Conservation (phyloP, 2,888 invertebrate genomes). For the Sminthurides aquaticus region DNA sequence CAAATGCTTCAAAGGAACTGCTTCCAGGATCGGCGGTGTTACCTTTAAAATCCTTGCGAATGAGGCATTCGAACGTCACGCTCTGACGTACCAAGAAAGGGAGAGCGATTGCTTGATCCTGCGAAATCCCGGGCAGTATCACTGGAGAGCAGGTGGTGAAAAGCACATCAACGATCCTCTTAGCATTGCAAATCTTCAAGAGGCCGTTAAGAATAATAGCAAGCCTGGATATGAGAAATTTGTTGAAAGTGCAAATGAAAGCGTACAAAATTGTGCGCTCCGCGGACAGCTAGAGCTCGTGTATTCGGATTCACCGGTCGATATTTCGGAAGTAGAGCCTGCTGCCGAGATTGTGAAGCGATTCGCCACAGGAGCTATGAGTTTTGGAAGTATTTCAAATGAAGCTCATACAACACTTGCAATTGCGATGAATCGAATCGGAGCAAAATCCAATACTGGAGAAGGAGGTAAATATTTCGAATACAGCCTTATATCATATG, state of each 20-base stretch:
- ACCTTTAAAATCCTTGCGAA: conserved; percentile 77
- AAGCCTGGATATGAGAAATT: conserved; percentile 72
- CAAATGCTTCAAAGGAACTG: conserved; percentile 79
- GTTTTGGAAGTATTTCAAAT: conserved; percentile 90
- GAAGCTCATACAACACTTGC: conserved; percentile 94
- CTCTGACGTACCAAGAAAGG: conserved; percentile 62
- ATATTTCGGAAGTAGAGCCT: conserved; percentile 81
- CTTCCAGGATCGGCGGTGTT: conserved; percentile 76
- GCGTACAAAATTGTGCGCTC: conserved; percentile 75
- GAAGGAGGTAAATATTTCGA: conserved; percentile 87
- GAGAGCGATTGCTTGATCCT: conserved; percentile 65
- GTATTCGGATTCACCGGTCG: conserved; percentile 63
- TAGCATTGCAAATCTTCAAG: conserved; percentile 71
- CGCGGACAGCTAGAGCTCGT: conserved; percentile 88
- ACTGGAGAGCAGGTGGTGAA: conserved; percentile 91
- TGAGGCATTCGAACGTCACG: conserved; percentile 76
- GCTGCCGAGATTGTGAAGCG: conserved; percentile 92
- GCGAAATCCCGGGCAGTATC: conserved; percentile 85
- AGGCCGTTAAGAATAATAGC: conserved; percentile 77
- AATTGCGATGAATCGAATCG: conserved; percentile 93
- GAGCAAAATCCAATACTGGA: conserved; percentile 97
- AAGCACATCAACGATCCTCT: conserved; percentile 95
- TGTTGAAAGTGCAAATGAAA: conserved; percentile 78
- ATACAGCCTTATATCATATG: background rate
- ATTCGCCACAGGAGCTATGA: conserved; percentile 91